A percentile compares a stretch with the other conserved stretches of the same genome.
Conservation (phyloP, 1,140 invertebrate species). For the Bombus waltoni region DNA sequence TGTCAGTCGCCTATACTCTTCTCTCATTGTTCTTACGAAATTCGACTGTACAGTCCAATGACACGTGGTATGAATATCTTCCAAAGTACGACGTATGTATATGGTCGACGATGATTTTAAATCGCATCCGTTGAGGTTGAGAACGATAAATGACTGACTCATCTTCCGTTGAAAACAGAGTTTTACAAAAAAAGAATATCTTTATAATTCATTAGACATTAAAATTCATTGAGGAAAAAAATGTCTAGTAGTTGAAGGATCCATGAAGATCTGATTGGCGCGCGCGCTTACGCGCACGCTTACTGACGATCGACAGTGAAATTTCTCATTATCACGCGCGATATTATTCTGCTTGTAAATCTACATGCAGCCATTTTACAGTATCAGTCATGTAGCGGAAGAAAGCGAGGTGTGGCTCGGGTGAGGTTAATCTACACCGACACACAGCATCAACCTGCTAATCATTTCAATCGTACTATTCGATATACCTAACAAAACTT, state of each 20-base stretch:
- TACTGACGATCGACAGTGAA: neutral
- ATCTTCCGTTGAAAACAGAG: neutral
- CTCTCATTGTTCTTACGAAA: slow-evolving; percentile 24
- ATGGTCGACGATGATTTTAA: slow-evolving; percentile 6
- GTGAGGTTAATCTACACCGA: slow-evolving; percentile 19
- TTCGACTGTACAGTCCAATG: slow-evolving; percentile 8
- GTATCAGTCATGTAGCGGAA: slow-evolving; percentile 5
- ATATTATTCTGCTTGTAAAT: slow-evolving; percentile 20
- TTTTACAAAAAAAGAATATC: neutral
- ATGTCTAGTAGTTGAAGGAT: neutral
- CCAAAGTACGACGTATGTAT: neutral
- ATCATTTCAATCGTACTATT: slow-evolving; percentile 17
- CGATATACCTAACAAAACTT: neutral
- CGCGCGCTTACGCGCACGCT: neutral
- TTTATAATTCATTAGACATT: neutral
- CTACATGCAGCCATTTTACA: slow-evolving; percentile 41
- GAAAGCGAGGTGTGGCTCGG: slow-evolving; percentile 41
- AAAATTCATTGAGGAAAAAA: neutral
- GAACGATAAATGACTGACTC: slow-evolving; percentile 3
- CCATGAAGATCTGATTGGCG: neutral
- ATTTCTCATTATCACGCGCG: slow-evolving; percentile 8
- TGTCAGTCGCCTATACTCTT: neutral
- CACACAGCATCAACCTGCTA: slow-evolving; percentile 35
- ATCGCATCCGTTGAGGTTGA: neutral
- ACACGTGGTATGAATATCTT: slow-evolving; percentile 43